A percentile compares a stretch with the other conserved stretches of the same genome.
These are phyloP conservation scores for Sciurus niger DNA, from an alignment of 2,113 vertebrate genomes.

Conservation along the genomic window DNA sequence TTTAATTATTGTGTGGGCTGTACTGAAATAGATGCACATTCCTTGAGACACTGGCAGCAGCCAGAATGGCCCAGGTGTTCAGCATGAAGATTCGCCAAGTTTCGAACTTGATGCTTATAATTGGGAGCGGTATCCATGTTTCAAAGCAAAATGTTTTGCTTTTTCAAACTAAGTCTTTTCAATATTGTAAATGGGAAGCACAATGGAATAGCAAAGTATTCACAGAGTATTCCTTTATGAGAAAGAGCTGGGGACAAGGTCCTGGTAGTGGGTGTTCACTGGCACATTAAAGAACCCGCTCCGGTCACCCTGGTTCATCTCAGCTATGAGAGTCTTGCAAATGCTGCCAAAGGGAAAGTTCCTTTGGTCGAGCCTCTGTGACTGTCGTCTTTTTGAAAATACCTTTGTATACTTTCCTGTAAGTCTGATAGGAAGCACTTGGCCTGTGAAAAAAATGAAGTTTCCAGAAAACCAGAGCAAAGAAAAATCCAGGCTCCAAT, in stretches of 20 bases:
- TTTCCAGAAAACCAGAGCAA: not conserved
- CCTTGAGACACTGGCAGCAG: slow-evolving; percentile 70
- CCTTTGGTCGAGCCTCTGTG: not conserved
- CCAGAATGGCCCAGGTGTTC: slow-evolving; percentile 79
- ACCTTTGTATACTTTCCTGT: not conserved
- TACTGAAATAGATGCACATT: slow-evolving; percentile 78
- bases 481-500: not conserved
- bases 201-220: not conserved
- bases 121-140: slow-evolving; percentile 28
- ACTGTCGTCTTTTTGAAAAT: slow-evolving; percentile 4
- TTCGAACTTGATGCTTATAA: slow-evolving; percentile 16
- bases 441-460: not conserved
- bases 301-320: not conserved
- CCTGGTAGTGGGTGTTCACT: not conserved
- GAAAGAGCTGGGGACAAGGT: not conserved
- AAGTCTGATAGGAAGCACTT: not conserved
- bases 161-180: slow-evolving; percentile 41
- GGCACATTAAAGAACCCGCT: not conserved
- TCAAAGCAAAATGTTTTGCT: slow-evolving; percentile 19
- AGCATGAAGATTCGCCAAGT: slow-evolving; percentile 69
- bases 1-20: slow-evolving; percentile 84
- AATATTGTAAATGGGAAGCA: slow-evolving; percentile 38
- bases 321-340: not conserved
- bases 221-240: not conserved
- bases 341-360: not conserved